These are phyloP conservation scores for Haemorhous mexicanus DNA, from an alignment of 2,113 vertebrate genomes.

Conservation along the genomic window DNA sequence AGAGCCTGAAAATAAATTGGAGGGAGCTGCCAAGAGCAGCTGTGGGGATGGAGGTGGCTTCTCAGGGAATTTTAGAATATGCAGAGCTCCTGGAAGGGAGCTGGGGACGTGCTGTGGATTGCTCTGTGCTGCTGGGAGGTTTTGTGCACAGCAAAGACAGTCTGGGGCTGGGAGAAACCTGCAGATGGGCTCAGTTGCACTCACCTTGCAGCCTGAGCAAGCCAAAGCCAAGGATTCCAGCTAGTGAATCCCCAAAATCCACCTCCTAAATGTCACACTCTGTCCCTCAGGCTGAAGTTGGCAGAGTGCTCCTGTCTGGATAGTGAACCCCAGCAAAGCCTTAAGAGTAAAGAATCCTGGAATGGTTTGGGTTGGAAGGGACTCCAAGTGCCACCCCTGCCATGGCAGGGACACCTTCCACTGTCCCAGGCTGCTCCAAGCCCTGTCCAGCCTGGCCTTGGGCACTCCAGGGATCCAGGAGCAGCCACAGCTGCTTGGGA, in stretches of 20 bases:
- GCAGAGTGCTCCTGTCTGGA: neutral
- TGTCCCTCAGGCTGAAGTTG: neutral
- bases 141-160: neutral
- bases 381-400: neutral
- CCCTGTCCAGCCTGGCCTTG: rapidly evolving
- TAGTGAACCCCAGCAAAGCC: neutral
- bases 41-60: neutral
- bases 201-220: neutral
- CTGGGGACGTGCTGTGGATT: neutral
- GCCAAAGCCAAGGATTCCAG: neutral
- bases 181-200: neutral
- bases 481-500: neutral
- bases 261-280: rapidly evolving
- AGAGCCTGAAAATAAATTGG: neutral
- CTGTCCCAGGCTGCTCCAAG: neutral
- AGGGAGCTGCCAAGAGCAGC: neutral
- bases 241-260: neutral
- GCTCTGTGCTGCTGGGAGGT: neutral
- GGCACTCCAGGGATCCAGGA: neutral
- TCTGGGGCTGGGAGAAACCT: neutral
- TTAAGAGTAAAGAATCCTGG: neutral
- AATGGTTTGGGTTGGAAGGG: neutral
- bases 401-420: neutral
- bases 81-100: neutral
- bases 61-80: neutral